Evolutionary conservation across 2,888 invertebrate species (phyloP).

Genomic region (Hipparchia sbordonii): DNA sequence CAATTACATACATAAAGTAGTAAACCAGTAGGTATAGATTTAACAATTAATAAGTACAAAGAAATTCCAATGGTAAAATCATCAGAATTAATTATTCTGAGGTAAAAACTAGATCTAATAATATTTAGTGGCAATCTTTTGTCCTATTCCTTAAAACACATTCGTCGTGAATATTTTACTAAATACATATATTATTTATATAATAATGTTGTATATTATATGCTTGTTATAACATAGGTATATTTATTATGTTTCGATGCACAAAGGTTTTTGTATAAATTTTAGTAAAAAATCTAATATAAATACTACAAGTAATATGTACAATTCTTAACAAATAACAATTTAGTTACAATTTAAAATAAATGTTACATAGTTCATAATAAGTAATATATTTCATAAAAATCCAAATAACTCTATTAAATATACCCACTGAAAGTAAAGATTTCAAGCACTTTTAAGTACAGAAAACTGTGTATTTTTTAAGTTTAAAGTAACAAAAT

Average conservation of each 20-base stretch:
- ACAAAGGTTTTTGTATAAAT: conserved; percentile 43
- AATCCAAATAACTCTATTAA: neutral
- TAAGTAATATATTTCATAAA: conserved; percentile 4
- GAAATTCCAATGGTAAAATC: too few relatives aligned
- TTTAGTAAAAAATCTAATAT: conserved; percentile 62
- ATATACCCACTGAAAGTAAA: neutral
- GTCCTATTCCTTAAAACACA: neutral
- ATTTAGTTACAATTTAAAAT: conserved; percentile 14
- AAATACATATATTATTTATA: neutral
- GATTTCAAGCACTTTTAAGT: conserved; percentile 31
- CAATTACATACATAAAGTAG: conserved; percentile 43
- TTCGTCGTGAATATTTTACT: neutral
- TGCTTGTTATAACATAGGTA: conserved; percentile 29
- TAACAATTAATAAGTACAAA: neutral
- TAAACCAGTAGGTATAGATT: neutral
- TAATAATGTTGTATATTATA: neutral
- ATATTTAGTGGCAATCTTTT: too few relatives aligned
- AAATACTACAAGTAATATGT: conserved; percentile 45
- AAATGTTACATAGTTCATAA: neutral
- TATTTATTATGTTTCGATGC: conserved; percentile 32
- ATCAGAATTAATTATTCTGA: too few relatives aligned
- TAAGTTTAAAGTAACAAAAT: conserved; percentile 5
- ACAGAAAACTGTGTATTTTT: conserved; percentile 29
- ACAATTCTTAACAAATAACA: conserved; percentile 34
- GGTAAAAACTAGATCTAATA: too few relatives aligned